Conservation (phyloP, 2,797 vertebrate species). For the Menidia menidia region DNA sequence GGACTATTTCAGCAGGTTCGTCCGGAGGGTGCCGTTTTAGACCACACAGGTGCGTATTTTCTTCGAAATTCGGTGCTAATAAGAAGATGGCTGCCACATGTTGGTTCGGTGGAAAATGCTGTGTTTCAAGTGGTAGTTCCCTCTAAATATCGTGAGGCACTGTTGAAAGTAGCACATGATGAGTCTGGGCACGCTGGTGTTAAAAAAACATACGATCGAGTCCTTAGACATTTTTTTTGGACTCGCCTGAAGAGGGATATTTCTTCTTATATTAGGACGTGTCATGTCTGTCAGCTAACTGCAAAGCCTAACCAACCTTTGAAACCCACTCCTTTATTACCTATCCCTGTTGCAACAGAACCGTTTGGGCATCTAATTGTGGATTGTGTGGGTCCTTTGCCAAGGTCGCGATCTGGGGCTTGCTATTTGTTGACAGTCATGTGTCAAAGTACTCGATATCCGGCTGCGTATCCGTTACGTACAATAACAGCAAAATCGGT, state of each 20-base stretch:
- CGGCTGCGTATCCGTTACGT: neutral
- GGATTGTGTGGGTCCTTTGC: conserved; percentile 13
- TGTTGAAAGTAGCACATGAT: neutral
- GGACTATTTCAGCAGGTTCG: neutral
- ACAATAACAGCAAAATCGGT: neutral
- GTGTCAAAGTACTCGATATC: neutral
- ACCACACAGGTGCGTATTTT: neutral
- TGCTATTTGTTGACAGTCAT: neutral
- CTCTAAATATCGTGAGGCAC: neutral
- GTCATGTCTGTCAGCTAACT: neutral
- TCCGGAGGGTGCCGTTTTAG: neutral
- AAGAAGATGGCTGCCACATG: neutral
- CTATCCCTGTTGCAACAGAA: conserved; percentile 2
- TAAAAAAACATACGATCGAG: neutral
- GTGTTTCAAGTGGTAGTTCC: neutral
- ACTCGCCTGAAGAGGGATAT: neutral
- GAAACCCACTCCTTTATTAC: neutral
- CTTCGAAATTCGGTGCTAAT: neutral
- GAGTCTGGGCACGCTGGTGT: neutral
- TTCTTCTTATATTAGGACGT: neutral
- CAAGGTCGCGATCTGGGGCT: neutral
- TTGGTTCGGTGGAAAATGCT: too few species aligned
- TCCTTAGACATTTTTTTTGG: neutral
- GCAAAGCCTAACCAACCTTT: neutral
- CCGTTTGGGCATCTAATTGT: conserved; percentile 15